Conservation (phyloP, 2,797 vertebrate genomes). For the Anguilla megastoma region DNA sequence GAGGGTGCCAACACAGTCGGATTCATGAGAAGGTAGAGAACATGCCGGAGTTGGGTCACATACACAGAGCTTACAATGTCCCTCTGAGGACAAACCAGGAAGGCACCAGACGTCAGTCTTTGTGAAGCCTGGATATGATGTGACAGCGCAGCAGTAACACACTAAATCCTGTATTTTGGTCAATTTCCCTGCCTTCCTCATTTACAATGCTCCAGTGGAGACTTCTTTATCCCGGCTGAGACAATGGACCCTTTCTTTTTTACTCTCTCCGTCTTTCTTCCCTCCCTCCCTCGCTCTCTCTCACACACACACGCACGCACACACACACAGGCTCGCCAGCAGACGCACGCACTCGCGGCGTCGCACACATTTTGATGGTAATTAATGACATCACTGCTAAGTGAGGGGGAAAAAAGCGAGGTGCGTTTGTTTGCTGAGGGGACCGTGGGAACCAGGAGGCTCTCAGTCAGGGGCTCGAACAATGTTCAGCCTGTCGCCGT, state of each 20-base stretch:
- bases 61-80: constrained; percentile 62
- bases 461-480: constrained; percentile 77
- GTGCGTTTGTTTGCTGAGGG: constrained; percentile 75
- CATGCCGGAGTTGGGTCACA: constrained; percentile 55
- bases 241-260: constrained; percentile 80
- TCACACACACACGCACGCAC: constrained; percentile 26
- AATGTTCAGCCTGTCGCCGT: constrained; percentile 78
- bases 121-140: constrained; percentile 76
- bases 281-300: constrained; percentile 34
- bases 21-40: constrained; percentile 40
- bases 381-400: constrained; percentile 82
- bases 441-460: constrained; percentile 80
- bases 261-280: constrained; percentile 57
- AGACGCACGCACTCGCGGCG: constrained; percentile 70
- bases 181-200: constrained; percentile 86
- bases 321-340: constrained; percentile 47
- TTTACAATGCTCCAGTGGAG: constrained; percentile 92
- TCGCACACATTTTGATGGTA: constrained; percentile 81
- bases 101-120: constrained; percentile 74
- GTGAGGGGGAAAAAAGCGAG: constrained; percentile 55
- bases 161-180: constrained; percentile 73
- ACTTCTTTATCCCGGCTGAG: constrained; percentile 89
- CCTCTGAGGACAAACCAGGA: constrained; percentile 59
- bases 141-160: constrained; percentile 76
- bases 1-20: constrained; percentile 15